Percentiles rank a stretch among this genome's conserved stretches.
Conservation (phyloP, 2,888 invertebrate species). For the Siphonodentalium dalli region DNA sequence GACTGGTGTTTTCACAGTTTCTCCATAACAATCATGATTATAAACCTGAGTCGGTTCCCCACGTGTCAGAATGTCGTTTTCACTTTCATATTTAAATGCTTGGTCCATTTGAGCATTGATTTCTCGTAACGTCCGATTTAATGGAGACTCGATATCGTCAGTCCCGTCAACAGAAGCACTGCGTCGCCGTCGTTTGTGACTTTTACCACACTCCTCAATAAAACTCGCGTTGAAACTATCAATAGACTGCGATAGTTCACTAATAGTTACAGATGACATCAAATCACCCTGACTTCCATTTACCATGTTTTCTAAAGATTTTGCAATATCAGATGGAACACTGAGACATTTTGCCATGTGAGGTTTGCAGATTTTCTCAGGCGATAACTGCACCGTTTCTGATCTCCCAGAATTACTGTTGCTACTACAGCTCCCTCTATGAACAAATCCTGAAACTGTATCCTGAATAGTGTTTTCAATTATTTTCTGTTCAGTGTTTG, state of each 20-base stretch:
- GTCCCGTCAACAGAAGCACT: constrained; percentile 51
- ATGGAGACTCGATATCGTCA: constrained; percentile 40
- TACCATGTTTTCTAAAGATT: constrained; percentile 52
- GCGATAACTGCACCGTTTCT: constrained; percentile 25
- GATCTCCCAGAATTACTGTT: constrained; percentile 28
- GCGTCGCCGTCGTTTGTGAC: constrained; percentile 33
- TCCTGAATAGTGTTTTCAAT: no score
- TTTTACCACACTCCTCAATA: constrained; percentile 12
- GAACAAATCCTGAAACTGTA: no score
- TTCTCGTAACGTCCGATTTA: constrained; percentile 46
- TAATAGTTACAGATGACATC: constrained; percentile 53
- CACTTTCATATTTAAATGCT: constrained; percentile 45
- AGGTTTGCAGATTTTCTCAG: constrained; percentile 19
- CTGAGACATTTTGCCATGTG: constrained; percentile 57
- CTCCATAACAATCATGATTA: no score
- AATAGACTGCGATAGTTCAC: constrained; percentile 53
- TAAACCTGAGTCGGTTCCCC: constrained; percentile 13
- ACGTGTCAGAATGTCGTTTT: constrained; percentile 23
- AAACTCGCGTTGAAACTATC: constrained; percentile 39
- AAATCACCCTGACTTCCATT: constrained; percentile 49
- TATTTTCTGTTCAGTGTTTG: no score
- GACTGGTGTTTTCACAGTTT: no score
- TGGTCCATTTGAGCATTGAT: constrained; percentile 54
- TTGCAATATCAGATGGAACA: constrained; percentile 56
- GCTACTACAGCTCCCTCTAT: no score